Conservation (phyloP, 2,888 invertebrate species). For the Hypomecis atomaria region DNA sequence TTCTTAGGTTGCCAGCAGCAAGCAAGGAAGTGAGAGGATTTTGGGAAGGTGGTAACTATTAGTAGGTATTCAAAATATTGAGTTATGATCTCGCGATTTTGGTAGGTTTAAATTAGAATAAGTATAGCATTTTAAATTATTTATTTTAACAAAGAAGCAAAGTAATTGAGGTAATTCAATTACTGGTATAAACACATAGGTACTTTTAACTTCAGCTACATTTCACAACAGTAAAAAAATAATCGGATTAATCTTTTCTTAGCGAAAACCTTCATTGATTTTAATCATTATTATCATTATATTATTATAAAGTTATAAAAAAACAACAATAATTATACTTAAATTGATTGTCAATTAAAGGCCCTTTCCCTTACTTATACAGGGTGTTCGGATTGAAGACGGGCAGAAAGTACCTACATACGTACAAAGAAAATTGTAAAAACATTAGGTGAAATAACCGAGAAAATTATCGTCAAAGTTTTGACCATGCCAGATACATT, state of each 20-base stretch:
- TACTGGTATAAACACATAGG: constrained; percentile 15
- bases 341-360: too few species aligned
- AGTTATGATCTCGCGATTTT: too few species aligned
- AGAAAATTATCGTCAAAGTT: too few species aligned
- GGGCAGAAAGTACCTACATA: too few species aligned
- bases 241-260: constrained; percentile 4
- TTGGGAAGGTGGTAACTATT: neutral
- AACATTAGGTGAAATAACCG: too few species aligned
- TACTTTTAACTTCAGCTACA: constrained; percentile 11
- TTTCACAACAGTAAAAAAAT: constrained; percentile 40
- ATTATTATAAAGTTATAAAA: neutral
- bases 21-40: too few species aligned
- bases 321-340: neutral
- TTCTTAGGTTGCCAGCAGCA: too few species aligned
- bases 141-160: constrained; percentile 36
- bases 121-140: constrained; percentile 7
- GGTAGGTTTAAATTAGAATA: neutral
- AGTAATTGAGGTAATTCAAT: too few species aligned
- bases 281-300: neutral
- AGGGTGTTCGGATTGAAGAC: too few species aligned
- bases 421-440: too few species aligned
- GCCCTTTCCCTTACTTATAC: neutral
- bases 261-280: too few species aligned
- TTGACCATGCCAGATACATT: too few species aligned
- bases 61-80: neutral